Evolutionary conservation across 2,113 vertebrate genomes (phyloP).

Genomic region (Noctilio leporinus): DNA sequence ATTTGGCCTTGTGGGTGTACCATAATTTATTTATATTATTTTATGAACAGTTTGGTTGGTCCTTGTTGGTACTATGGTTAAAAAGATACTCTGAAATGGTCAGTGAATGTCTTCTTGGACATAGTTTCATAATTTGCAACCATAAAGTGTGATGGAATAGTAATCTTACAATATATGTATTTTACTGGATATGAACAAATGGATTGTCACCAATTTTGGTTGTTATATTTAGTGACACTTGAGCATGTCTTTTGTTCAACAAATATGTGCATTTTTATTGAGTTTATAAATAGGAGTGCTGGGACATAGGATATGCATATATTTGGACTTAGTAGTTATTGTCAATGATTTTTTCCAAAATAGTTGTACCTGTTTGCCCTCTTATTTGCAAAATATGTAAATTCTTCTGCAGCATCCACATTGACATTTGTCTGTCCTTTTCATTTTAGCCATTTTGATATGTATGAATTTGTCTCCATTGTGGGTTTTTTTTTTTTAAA

Average conservation of each 20-base stretch:
- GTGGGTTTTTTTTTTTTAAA: too few relatives aligned
- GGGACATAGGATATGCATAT: neutral
- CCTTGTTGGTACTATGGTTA: neutral
- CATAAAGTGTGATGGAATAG: neutral
- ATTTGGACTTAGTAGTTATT: neutral
- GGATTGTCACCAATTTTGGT: neutral
- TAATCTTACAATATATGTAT: neutral
- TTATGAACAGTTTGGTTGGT: neutral
- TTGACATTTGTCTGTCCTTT: accelerated
- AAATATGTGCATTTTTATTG: neutral
- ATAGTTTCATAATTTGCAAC: neutral
- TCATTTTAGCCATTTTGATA: neutral
- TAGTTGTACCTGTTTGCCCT: neutral
- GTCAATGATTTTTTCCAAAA: neutral
- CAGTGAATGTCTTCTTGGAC: neutral
- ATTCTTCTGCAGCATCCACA: neutral
- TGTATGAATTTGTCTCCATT: neutral
- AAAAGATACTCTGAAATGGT: neutral
- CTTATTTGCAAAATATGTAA: neutral
- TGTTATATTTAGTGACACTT: neutral
- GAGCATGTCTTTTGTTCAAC: neutral
- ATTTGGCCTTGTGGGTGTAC: neutral
- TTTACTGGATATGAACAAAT: neutral
- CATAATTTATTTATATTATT: neutral
- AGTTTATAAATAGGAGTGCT: neutral